Percentiles rank a stretch among this genome's conserved stretches.
Conservation (phyloP, 2,888 invertebrate genomes). For the Erannis defoliaria region DNA sequence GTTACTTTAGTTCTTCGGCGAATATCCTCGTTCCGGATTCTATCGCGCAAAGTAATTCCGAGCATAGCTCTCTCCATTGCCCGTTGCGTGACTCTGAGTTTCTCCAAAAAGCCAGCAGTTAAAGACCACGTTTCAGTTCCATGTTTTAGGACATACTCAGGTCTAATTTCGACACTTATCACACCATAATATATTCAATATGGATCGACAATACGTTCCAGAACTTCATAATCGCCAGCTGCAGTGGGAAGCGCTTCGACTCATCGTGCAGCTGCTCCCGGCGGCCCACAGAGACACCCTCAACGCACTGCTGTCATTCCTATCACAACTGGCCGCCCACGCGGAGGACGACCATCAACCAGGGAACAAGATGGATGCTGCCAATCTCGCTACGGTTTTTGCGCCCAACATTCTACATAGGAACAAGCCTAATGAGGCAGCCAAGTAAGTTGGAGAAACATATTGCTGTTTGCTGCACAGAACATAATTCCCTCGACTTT, state of each 20-base stretch:
- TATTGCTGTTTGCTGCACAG: background rate
- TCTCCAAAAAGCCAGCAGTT: too few species aligned
- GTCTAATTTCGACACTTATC: background rate
- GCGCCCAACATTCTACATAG: constrained; percentile 97
- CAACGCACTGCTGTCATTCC: constrained; percentile 92
- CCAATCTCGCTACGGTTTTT: constrained; percentile 96
- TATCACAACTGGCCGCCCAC: constrained; percentile 91
- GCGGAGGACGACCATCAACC: constrained; percentile 88
- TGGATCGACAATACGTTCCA: constrained; percentile 62
- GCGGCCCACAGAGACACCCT: constrained; percentile 96
- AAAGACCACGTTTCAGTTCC: too few species aligned
- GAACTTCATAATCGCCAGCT: constrained; percentile 93
- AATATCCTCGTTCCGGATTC: too few species aligned
- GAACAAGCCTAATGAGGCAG: constrained; percentile 88
- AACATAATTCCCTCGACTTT: too few species aligned
- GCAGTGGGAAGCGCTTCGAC: constrained; percentile 93
- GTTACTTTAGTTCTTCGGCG: too few species aligned
- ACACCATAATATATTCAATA: background rate
- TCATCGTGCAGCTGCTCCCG: constrained; percentile 94
- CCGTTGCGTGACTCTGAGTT: too few species aligned
- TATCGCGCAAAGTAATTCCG: too few species aligned
- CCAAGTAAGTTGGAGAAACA: constrained; percentile 59
- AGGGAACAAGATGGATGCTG: constrained; percentile 98
- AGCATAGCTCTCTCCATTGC: too few species aligned
- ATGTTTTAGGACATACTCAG: too few species aligned